These are phyloP conservation scores for Cervus canadensis DNA, from an alignment of 2,113 vertebrate genomes.

Conservation along the genomic window DNA sequence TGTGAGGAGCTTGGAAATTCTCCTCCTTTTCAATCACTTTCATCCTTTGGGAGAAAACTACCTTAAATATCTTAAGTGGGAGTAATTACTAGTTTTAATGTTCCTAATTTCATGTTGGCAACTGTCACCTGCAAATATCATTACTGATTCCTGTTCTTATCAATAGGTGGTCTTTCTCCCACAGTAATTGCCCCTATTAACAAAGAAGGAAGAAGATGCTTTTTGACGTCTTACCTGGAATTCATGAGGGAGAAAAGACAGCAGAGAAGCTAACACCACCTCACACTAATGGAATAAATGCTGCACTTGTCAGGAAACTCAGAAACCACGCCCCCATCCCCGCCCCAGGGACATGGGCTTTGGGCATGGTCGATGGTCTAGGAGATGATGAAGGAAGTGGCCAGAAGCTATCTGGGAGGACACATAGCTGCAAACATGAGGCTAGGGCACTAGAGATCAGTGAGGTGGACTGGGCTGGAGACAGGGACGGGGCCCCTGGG, in stretches of 20 bases:
- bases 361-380: neutral
- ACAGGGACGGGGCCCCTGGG: rapidly evolving
- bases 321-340: no score
- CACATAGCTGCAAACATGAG: no score
- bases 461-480: neutral
- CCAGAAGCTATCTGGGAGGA: neutral
- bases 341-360: rapidly evolving
- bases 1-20: neutral
- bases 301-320: neutral
- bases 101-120: neutral
- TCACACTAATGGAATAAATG: neutral
- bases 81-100: neutral
- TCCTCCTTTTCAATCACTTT: neutral
- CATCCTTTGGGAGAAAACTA: neutral
- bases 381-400: neutral
- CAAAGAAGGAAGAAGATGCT: neutral
- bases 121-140: neutral
- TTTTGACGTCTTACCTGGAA: neutral
- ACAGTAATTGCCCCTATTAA: neutral
- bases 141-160: neutral
- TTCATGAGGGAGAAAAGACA: neutral
- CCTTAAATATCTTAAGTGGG: neutral
- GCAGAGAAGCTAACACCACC: neutral
- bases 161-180: neutral
- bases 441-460: neutral